Evolutionary conservation across 1,140 invertebrate species (phyloP), one percentile per base, ranked within the genome.

Genomic region (Nylanderia fulva): DNA sequence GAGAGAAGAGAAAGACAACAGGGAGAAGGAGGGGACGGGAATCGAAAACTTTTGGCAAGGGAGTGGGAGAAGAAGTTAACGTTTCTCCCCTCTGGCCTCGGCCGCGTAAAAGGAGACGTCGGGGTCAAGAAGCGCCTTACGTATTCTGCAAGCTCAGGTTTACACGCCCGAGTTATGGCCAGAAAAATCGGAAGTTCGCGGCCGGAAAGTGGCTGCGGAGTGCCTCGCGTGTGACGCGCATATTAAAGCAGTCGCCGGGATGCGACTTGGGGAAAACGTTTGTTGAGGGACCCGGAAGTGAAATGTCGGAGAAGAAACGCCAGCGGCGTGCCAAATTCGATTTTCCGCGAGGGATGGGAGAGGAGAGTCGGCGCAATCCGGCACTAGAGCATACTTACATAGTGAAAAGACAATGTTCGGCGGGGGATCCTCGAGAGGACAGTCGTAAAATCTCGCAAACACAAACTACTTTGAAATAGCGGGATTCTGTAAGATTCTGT

Each of bases 71-170:
- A 63, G 9, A 84, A 84, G 72, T 76, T 77, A 63, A 79, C 58
- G 45, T 77, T n/a, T 64, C 60, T 45, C 29, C 60, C 24, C 36
- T 72, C 60, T 60, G 54, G 33, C 75, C 8, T 48, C 66, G 56
- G 52, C 9, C 84, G 27, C 48, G 68, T 39, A 64, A 66, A 48
- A 82, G 58, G 13, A 45, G 63, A 85, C 29, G 79, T 86, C 18
- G 54, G 71, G 77, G 85, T 86, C 86, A 87, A 84, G 77, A 84
- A 69, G 71, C 36, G 27, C 27, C 66, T 80, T 85, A 79, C 27
- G 84, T 87, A 72, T 87, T 87, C 86, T 80, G 74, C 74, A 80
- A 86, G 66, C 86, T 80, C 86, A 86, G 74, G 66, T 85, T 86
- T 85, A 72, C 64, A 79, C 72, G 52, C 13, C 48, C 71, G 71